Conservation (phyloP, 2,113 vertebrate genomes). For the Oryzias celebensis region DNA sequence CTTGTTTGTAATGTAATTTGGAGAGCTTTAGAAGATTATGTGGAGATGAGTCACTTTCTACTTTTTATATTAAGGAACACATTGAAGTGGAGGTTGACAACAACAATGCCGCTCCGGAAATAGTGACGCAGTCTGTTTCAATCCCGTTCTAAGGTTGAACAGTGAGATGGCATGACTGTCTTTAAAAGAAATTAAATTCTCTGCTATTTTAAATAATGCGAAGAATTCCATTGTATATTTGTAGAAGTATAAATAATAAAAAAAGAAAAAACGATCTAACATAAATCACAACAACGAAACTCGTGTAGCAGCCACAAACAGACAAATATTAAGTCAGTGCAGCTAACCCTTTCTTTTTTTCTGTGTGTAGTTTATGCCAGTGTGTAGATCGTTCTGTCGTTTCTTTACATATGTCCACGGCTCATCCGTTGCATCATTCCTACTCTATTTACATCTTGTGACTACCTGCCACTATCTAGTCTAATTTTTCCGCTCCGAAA, state of each 20-base stretch:
- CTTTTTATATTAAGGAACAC: conserved; percentile 40
- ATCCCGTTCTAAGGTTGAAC: conserved; percentile 45
- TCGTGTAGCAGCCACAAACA: background rate
- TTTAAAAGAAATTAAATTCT: conserved; percentile 14
- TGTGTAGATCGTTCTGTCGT: too few species aligned
- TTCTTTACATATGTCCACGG: too few species aligned
- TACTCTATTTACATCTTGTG: too few species aligned
- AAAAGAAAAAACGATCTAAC: background rate
- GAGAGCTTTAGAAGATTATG: conserved; percentile 66
- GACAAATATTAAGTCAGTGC: too few species aligned
- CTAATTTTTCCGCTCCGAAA: too few species aligned
- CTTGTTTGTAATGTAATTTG: conserved; percentile 68
- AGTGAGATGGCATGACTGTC: conserved; percentile 21
- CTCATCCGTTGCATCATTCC: too few species aligned
- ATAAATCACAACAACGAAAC: background rate
- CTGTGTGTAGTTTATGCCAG: too few species aligned
- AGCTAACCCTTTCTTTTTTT: too few species aligned
- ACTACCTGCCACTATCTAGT: too few species aligned
- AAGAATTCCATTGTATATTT: too few species aligned
- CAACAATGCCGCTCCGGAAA: conserved; percentile 34
- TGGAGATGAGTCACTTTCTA: conserved; percentile 55
- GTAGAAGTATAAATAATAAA: background rate
- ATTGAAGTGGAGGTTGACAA: conserved; percentile 16
- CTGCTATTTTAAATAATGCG: background rate
- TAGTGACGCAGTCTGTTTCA: conserved; percentile 35